Conservation (phyloP, 2,888 invertebrate genomes). For the Muscina levida region DNA sequence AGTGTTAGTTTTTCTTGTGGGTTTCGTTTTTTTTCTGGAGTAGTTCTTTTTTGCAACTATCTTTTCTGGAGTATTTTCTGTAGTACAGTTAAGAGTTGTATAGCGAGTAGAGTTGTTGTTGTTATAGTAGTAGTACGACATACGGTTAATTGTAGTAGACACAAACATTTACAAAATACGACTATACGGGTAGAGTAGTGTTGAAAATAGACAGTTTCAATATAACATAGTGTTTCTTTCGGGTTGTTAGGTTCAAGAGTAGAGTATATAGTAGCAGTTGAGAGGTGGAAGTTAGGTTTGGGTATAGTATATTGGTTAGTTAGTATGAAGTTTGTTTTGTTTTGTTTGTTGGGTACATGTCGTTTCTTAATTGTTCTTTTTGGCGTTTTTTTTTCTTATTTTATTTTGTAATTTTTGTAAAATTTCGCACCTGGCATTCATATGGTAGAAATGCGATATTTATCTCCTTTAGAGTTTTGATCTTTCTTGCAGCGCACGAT, state of each 20-base stretch:
- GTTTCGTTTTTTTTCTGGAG: not conserved
- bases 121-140: constrained; percentile 20
- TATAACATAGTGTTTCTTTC: constrained; percentile 43
- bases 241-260: constrained; percentile 23
- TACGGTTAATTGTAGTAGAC: constrained; percentile 30
- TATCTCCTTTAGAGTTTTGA: constrained; percentile 98
- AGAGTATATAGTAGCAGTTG: constrained; percentile 15
- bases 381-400: constrained; percentile 46
- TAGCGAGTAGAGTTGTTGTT: constrained; percentile 16
- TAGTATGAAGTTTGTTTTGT: no score
- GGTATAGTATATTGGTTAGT: constrained; percentile 38
- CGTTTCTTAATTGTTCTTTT: constrained; percentile 10
- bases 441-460: constrained; percentile 99
- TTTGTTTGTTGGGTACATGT: constrained; percentile 22
- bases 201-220: constrained; percentile 36
- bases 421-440: constrained; percentile 91
- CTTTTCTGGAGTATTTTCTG: not conserved
- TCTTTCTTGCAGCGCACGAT: constrained; percentile 95
- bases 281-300: constrained; percentile 21
- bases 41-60: constrained; percentile 9
- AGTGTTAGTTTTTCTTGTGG: constrained; percentile 41
- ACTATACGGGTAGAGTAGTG: constrained; percentile 34
- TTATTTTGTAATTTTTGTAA: constrained; percentile 53
- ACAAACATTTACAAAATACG: constrained; percentile 43
- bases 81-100: not conserved